These are phyloP conservation scores for Eupeodes latifasciatus DNA, from an alignment of 2,888 invertebrate genomes.

Conservation along the genomic window DNA sequence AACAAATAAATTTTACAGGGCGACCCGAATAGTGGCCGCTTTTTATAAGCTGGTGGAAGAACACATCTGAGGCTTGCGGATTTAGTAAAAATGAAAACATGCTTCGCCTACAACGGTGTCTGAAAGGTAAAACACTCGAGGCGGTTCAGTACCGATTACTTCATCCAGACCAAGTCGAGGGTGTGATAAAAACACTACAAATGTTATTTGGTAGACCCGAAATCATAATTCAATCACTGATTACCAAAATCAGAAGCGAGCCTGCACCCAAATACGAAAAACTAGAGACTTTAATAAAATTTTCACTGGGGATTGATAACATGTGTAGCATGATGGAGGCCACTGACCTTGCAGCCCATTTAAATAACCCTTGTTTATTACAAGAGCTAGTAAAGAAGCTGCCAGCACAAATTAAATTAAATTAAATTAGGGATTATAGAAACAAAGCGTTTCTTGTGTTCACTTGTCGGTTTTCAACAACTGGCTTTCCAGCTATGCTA, in stretches of 20 bases:
- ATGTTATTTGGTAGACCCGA: too few species aligned
- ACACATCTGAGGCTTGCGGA: neutral
- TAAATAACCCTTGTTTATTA: too few species aligned
- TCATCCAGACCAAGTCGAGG: too few species aligned
- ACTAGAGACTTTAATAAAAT: conserved; percentile 17
- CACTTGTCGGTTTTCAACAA: conserved; percentile 27
- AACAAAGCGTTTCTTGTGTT: conserved; percentile 7
- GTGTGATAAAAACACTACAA: too few species aligned
- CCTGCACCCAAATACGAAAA: conserved; percentile 16
- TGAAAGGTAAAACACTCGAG: too few species aligned
- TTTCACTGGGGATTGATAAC: conserved; percentile 13
- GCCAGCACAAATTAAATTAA: neutral
- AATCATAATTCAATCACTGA: too few species aligned
- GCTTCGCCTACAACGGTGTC: too few species aligned
- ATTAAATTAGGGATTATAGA: conserved; percentile 28
- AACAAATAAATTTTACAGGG: conserved; percentile 15
- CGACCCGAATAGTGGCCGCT: conserved; percentile 44
- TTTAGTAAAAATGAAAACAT: too few species aligned
- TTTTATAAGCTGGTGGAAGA: conserved; percentile 42
- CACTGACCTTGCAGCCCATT: neutral
- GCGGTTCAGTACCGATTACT: too few species aligned
- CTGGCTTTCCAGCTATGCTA: conserved; percentile 12
- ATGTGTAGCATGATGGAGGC: conserved; percentile 26
- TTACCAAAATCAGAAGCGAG: neutral
- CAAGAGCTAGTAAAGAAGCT: too few species aligned